phyloP scores from a whole-genome alignment of 2,113 vertebrate genomes.

The Falco punctatus region DNA sequence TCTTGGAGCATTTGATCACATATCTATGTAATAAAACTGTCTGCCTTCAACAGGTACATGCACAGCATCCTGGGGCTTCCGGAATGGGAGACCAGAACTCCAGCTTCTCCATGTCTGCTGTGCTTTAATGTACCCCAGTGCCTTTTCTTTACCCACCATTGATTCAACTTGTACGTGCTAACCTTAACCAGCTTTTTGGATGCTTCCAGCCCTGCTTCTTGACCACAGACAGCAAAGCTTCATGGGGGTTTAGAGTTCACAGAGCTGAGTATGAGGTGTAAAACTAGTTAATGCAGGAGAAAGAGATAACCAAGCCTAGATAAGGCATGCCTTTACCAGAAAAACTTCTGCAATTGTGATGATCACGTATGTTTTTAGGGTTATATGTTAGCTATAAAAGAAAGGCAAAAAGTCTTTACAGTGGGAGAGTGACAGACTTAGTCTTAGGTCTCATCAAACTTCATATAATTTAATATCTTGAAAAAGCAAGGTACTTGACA shows the following conservation, averaged over 20 bases:
- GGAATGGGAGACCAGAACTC: background rate
- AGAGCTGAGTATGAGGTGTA: background rate
- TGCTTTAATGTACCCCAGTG: background rate
- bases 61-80: background rate
- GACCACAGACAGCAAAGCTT: background rate
- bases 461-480: background rate
- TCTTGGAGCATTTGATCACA: background rate
- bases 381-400: background rate
- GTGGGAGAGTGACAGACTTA: background rate
- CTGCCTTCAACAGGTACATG: background rate
- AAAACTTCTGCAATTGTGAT: background rate
- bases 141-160: background rate
- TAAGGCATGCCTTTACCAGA: background rate
- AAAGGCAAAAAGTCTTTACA: background rate
- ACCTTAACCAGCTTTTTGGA: background rate
- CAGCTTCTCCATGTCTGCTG: background rate
- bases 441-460: constrained; percentile 10
- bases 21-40: background rate
- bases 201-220: background rate
- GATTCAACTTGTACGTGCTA: background rate
- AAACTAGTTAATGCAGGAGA: background rate
- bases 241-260: background rate
- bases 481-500: constrained; percentile 34
- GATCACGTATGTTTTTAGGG: background rate
- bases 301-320: background rate